phyloP scores from a whole-genome alignment of 2,113 vertebrate species.

The Strix uralensis region DNA sequence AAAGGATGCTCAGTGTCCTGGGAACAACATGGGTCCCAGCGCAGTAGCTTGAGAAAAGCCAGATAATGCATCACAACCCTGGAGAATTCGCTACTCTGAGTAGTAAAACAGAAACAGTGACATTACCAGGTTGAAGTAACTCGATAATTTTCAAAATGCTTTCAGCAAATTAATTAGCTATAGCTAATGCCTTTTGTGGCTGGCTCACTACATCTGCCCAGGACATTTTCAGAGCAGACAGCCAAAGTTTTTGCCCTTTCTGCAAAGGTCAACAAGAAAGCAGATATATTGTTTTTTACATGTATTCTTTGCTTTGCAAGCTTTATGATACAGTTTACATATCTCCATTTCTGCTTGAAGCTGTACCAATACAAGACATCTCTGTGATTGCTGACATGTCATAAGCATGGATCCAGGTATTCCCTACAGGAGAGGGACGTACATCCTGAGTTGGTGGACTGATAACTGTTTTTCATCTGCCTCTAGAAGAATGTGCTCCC shows the following conservation, averaged over 20 bases:
- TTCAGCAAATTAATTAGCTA: not conserved
- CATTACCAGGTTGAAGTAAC: not conserved
- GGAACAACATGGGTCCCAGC: not conserved
- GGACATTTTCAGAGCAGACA: not conserved
- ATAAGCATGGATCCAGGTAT: not conserved
- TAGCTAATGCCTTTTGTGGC: not conserved
- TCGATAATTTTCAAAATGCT: not conserved
- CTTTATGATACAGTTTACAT: fast-evolving
- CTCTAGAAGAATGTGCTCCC: not conserved
- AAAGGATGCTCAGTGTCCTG: not conserved
- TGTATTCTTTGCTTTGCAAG: not conserved
- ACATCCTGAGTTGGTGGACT: not conserved
- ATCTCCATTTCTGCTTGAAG: not conserved
- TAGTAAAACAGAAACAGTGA: not conserved
- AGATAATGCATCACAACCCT: not conserved
- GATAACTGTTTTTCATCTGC: not conserved
- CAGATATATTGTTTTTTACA: not conserved
- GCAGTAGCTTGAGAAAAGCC: not conserved
- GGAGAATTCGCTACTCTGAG: not conserved
- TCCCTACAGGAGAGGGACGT: not conserved
- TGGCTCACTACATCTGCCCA: not conserved
- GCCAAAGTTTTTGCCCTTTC: not conserved
- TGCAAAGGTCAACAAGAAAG: not conserved
- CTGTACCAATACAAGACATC: not conserved
- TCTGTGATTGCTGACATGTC: not conserved